These are phyloP conservation scores for Piscicola geometra DNA, from an alignment of 2,888 invertebrate species.

Conservation along the genomic window DNA sequence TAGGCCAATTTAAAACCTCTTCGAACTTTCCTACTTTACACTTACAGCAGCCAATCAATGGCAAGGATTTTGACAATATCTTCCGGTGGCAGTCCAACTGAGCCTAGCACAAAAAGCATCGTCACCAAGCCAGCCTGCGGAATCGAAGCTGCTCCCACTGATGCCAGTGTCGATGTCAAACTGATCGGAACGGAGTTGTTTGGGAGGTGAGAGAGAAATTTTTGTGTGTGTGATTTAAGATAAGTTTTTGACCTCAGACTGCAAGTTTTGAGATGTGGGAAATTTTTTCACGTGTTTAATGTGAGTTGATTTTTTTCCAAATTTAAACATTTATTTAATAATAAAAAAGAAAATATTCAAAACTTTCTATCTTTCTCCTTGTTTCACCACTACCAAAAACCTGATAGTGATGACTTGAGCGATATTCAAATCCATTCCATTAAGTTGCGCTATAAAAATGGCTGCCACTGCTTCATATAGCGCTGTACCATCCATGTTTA, in stretches of 20 bases:
- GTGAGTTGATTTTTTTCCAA: too few species aligned
- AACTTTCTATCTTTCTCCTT: too few species aligned
- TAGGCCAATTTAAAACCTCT: too few species aligned
- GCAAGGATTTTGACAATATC: constrained; percentile 57
- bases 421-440: constrained; percentile 70
- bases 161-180: constrained; percentile 88
- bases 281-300: too few species aligned
- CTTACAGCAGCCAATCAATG: constrained; percentile 57
- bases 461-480: constrained; percentile 96
- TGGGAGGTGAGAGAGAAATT: neutral
- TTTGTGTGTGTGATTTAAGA: too few species aligned
- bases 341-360: too few species aligned
- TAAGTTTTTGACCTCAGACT: too few species aligned
- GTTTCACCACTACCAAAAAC: too few species aligned
- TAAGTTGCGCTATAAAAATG: constrained; percentile 92
- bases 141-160: constrained; percentile 94
- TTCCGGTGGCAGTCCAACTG: constrained; percentile 55
- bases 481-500: constrained; percentile 98
- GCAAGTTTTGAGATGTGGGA: too few species aligned
- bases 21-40: too few species aligned
- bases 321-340: too few species aligned
- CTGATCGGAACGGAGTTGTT: constrained; percentile 58
- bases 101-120: constrained; percentile 62
- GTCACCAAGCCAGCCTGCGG: constrained; percentile 90
- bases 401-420: constrained; percentile 86